phyloP scores from a whole-genome alignment of 2,888 invertebrate species.

The Harpagoxenus sublaevis region DNA sequence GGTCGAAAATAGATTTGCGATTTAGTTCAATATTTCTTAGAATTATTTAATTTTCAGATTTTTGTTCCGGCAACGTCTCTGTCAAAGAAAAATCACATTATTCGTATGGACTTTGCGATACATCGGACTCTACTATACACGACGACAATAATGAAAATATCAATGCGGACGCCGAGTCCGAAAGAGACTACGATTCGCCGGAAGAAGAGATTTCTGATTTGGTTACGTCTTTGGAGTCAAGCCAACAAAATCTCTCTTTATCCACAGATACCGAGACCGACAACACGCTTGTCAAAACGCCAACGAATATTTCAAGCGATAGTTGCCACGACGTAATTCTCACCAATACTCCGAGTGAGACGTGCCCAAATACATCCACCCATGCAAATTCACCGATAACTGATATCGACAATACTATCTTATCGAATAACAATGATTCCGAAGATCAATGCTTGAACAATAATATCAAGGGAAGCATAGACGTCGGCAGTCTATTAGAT shows the following conservation, averaged over 20 bases:
- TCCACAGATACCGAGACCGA: neutral
- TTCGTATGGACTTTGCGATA: neutral
- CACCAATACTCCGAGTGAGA: neutral
- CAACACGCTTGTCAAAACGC: neutral
- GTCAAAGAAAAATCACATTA: constrained; percentile 25
- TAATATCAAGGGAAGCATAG: neutral
- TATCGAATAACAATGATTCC: neutral
- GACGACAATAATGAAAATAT: neutral
- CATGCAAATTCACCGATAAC: neutral
- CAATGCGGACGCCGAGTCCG: neutral
- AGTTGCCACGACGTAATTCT: neutral
- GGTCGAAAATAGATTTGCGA: neutral
- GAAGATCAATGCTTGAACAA: neutral
- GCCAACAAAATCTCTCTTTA: constrained; percentile 29
- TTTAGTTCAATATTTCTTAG: neutral
- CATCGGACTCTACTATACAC: neutral
- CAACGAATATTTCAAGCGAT: neutral
- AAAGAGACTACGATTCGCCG: neutral
- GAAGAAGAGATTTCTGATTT: constrained; percentile 10
- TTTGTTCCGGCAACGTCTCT: constrained; percentile 21
- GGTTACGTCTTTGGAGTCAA: neutral
- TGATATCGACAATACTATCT: neutral
- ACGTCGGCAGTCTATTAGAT: constrained; percentile 25
- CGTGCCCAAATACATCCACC: neutral
- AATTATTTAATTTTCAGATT: constrained; percentile 44